Conservation (phyloP, 2,888 invertebrate genomes). For the Ptychoptera contaminata region DNA sequence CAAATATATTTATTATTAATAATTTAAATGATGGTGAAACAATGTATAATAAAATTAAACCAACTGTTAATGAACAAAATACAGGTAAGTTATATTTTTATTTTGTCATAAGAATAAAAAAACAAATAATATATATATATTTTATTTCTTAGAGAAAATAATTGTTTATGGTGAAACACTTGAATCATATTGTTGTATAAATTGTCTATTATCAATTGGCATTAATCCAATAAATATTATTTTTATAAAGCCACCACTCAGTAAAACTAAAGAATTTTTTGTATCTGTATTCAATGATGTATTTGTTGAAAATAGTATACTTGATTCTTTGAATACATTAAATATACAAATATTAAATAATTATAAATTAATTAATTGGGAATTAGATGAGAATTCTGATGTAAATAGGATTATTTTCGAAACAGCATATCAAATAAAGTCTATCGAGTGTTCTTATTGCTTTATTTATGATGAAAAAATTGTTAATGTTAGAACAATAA, state of each 20-base stretch:
- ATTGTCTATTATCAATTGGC: constrained; percentile 31
- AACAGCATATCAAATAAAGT: constrained; percentile 13
- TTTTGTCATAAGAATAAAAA: too few species aligned
- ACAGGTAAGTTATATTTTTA: too few species aligned
- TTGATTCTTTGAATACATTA: constrained; percentile 11
- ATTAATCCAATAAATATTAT: constrained; percentile 29
- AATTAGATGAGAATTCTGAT: constrained; percentile 11
- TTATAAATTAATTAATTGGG: constrained; percentile 22
- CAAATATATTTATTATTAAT: constrained; percentile 47
- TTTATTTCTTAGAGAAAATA: constrained; percentile 15
- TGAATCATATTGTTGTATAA: constrained; percentile 33
- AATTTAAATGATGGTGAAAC: constrained; percentile 34
- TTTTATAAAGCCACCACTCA: constrained; percentile 24
- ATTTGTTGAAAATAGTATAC: constrained; percentile 10
- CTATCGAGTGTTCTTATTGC: constrained; percentile 20
- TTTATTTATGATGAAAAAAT: constrained; percentile 20
- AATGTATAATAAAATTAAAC: background rate
- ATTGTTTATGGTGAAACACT: constrained; percentile 36
- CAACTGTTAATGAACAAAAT: too few species aligned
- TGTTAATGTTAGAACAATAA: constrained; percentile 18
- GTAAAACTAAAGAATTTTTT: constrained; percentile 12
- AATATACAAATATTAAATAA: constrained; percentile 18
- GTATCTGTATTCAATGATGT: constrained; percentile 14
- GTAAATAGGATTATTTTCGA: constrained; percentile 18
- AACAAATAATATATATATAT: too few species aligned